phyloP scores from a whole-genome alignment of 2,113 vertebrate genomes.

The Protobothrops flavoviridis region DNA sequence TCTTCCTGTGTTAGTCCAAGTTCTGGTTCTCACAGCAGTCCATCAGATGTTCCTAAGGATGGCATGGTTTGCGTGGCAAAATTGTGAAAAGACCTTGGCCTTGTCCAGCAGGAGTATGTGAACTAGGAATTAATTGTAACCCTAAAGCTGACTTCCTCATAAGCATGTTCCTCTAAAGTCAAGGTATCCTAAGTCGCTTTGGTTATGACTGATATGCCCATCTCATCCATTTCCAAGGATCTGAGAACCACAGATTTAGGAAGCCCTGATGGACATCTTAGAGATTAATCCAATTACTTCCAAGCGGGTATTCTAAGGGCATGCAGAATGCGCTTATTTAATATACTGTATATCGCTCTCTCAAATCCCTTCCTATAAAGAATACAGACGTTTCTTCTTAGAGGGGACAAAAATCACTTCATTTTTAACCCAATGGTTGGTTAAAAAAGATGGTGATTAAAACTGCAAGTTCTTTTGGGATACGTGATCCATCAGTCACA shows the following conservation, averaged over 20 bases:
- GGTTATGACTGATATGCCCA: background rate
- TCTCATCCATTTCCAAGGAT: background rate
- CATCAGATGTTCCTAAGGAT: background rate
- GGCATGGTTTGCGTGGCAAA: background rate
- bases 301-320: background rate
- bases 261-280: background rate
- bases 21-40: background rate
- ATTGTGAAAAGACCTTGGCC: background rate
- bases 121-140: background rate
- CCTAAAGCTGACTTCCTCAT: background rate
- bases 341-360: background rate
- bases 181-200: background rate
- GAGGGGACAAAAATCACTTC: background rate
- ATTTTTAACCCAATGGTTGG: fast-evolving
- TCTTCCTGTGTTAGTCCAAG: background rate
- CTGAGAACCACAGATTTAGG: background rate
- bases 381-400: no score
- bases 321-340: background rate
- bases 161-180: background rate
- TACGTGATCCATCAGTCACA: background rate
- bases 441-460: background rate
- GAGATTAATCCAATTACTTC: background rate
- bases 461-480: background rate
- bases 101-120: background rate
- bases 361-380: background rate